Evolutionary conservation across 2,888 invertebrate species (phyloP), one percentile per base, ranked within the genome.

Genomic region (Napeogenes sylphis): DNA sequence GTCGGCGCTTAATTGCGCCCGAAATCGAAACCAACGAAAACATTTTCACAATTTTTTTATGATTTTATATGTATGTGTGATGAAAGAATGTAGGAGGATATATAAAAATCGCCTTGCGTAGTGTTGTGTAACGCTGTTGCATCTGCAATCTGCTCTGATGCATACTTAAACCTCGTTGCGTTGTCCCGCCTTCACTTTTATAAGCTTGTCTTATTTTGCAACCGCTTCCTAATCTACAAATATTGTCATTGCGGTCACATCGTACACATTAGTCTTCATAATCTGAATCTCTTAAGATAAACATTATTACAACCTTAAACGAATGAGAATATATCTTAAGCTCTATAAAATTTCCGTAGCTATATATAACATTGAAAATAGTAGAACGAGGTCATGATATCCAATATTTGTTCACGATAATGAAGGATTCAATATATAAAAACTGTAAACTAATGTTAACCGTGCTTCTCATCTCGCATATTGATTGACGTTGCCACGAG

Each of bases 401-500:
- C 8, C 3, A 38, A 38, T 38, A 8, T 6, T 38, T 38, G 8
- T 38, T 38, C n/a, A n/a, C n/a, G 5, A 38, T 1, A 38, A 38
- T 38, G 8, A 6, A 38, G 1, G 51, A 30, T 30, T 63, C 61
- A 62, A 58, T 61, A 69, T 51, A 12, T 30, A 51, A 51, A 30
- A 21, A 4, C 4, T 51, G 51, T 51, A 51, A 51, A 51, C 51
- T 30, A 51, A 69, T 76, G 75, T 84, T 85, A 83, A 83, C 74
- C 78, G 71, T 68, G 74, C 78, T 79, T 78, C 80, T 83, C 84
- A 84, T 90, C 87, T 84, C 82, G 83, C 82, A 87, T 90, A 90
- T 90, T 90, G 90, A 90, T 90, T 90, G 89, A 89, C 84, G 84
- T 82, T 80, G 70, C 81, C 81, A 78, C 81, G 79, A 81, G 78